A percentile compares a stretch with the other conserved stretches of the same genome.
phyloP scores from a whole-genome alignment of 2,797 vertebrate species.

The Sparidentex hasta region DNA sequence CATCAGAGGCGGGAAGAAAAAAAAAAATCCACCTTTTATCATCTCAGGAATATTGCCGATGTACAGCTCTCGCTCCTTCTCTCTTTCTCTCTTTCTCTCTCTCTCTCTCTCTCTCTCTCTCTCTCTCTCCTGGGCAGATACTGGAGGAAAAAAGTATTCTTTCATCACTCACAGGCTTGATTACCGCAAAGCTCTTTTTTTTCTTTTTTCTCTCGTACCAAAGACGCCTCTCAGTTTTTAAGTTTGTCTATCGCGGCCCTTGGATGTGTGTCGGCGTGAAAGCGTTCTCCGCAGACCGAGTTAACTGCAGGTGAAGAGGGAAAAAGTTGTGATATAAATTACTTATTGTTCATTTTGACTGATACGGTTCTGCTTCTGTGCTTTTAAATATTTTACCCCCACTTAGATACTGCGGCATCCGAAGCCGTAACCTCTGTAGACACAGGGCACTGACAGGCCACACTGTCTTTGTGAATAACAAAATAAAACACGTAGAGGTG shows the following conservation, averaged over 20 bases:
- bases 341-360: not conserved
- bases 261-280: not conserved
- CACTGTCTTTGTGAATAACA: slow-evolving; percentile 8
- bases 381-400: not conserved
- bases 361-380: not conserved
- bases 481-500: slow-evolving; percentile 1
- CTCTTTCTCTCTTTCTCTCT: not conserved
- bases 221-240: slow-evolving; percentile 7
- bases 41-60: slow-evolving; percentile 13
- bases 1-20: slow-evolving; percentile 16
- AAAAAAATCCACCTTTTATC: slow-evolving; percentile 38
- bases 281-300: not conserved
- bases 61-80: slow-evolving; percentile 8
- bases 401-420: not conserved
- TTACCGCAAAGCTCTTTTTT: slow-evolving; percentile 26
- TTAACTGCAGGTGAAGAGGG: not conserved
- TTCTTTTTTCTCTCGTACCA: not conserved
- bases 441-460: no score
- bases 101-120: no score
- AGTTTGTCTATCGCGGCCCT: not conserved
- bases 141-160: slow-evolving; percentile 35
- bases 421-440: not conserved
- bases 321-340: not conserved
- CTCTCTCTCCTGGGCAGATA: slow-evolving; percentile 7
- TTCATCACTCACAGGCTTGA: slow-evolving; percentile 38